Percentiles rank a stretch among this genome's conserved stretches.
Conservation (phyloP, 2,113 vertebrate species). For the Synodontis membranacea region DNA sequence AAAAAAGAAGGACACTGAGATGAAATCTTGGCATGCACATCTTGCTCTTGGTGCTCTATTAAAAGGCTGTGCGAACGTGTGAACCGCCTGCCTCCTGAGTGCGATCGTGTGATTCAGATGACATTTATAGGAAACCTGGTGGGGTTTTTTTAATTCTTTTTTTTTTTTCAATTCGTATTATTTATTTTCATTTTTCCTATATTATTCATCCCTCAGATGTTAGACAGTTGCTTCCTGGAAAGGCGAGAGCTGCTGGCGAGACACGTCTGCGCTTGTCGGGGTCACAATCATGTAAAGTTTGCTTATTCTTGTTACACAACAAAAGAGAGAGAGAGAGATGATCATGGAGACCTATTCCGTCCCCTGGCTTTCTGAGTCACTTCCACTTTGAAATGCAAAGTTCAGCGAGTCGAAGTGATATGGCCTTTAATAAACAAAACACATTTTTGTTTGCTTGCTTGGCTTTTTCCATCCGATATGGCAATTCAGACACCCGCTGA, state of each 20-base stretch:
- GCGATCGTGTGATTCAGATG: slow-evolving; percentile 27
- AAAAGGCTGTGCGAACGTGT: neutral
- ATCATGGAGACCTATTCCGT: slow-evolving; percentile 24
- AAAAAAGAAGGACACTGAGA: neutral
- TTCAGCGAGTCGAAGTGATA: slow-evolving; percentile 59
- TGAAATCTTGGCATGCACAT: neutral
- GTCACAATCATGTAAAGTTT: slow-evolving; percentile 37
- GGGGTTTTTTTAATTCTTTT: no score
- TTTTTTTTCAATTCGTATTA: neutral
- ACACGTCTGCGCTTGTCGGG: slow-evolving; percentile 2
- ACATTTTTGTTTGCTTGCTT: slow-evolving; percentile 55
- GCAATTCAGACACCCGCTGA: slow-evolving; percentile 23
- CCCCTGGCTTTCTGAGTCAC: slow-evolving; percentile 17
- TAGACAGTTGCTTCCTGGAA: slow-evolving; percentile 45
- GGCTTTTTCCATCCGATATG: slow-evolving; percentile 6
- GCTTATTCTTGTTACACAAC: slow-evolving; percentile 27
- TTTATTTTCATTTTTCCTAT: neutral
- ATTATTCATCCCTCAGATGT: slow-evolving; percentile 36
- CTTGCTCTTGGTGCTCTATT: neutral
- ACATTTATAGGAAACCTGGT: slow-evolving; percentile 63
- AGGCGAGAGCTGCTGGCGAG: neutral
- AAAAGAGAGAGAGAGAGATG: neutral
- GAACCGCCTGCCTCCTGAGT: slow-evolving; percentile 13
- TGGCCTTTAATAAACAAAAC: slow-evolving; percentile 63
- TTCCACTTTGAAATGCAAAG: slow-evolving; percentile 66